These are phyloP conservation scores for Cassiopea andromeda DNA, from an alignment of 30 jellyfish, hydroid and myxozoan genomes.

Conservation along the genomic window DNA sequence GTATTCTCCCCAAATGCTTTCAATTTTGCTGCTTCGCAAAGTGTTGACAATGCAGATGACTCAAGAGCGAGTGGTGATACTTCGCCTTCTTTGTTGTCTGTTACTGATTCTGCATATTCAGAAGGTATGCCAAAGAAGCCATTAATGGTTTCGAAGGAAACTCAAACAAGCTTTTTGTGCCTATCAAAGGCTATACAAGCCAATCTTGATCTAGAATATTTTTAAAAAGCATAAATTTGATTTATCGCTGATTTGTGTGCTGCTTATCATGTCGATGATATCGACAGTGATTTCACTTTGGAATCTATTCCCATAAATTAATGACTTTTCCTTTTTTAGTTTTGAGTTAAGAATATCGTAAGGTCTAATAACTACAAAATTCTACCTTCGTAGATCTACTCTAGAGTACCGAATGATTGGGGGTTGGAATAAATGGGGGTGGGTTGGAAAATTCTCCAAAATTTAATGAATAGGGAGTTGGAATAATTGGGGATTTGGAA, in stretches of 20 bases:
- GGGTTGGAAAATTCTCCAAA: no score
- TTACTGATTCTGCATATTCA: conserved; percentile 21
- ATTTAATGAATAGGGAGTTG: no score
- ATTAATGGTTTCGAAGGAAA: conserved; percentile 3
- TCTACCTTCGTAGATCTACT: no score
- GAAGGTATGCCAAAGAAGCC: conserved; percentile 7
- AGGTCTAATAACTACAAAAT: not conserved
- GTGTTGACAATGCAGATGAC: not conserved
- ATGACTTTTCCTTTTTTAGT: not conserved
- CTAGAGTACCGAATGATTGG: no score
- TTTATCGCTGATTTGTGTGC: not conserved
- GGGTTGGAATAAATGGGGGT: no score
- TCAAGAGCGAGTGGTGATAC: conserved; percentile 7
- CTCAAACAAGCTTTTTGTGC: conserved; percentile 20
- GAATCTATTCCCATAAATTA: not conserved
- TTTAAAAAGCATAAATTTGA: not conserved
- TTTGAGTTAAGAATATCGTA: not conserved
- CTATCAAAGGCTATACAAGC: conserved; percentile 11
- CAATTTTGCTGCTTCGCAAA: not conserved
- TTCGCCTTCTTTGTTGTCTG: conserved; percentile 15
- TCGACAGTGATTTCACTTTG: not conserved
- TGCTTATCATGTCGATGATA: not conserved
- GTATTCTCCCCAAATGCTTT: no score
- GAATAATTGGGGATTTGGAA: no score
- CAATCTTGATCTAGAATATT: not conserved